Evolutionary conservation across 2,113 vertebrate species (phyloP).

Genomic region (Redunca redunca): DNA sequence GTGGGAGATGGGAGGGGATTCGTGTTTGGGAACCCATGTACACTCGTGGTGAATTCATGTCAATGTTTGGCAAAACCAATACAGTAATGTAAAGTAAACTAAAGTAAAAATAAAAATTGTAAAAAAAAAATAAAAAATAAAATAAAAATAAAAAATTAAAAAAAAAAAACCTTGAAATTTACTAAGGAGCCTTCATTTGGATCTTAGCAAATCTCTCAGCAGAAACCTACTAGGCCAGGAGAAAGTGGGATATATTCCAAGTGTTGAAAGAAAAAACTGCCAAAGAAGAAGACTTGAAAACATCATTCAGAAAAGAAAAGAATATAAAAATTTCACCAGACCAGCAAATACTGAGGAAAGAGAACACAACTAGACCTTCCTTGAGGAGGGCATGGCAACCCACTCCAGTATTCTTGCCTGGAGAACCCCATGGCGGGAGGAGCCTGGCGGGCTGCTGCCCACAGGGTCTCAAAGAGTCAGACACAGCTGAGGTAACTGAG

Average conservation of each 20-base stretch:
- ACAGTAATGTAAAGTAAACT: no score
- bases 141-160: no score
- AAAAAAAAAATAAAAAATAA: no score
- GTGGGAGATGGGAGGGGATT: no score
- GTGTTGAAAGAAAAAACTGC: background rate
- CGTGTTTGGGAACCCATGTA: no score
- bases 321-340: background rate
- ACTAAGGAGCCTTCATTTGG: background rate
- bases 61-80: no score
- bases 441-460: accelerated
- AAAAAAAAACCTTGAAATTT: background rate
- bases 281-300: background rate
- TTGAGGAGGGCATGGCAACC: background rate
- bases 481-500: background rate
- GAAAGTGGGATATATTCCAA: background rate
- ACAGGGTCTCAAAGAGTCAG: background rate
- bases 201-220: background rate
- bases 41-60: no score
- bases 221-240: background rate
- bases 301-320: background rate
- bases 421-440: background rate
- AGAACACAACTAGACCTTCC: no score
- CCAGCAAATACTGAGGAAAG: no score
- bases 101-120: no score
- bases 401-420: background rate